Base-by-base conservation (phyloP, 2,888 invertebrate genomes). In the Lomographa bimaculata region DNA sequence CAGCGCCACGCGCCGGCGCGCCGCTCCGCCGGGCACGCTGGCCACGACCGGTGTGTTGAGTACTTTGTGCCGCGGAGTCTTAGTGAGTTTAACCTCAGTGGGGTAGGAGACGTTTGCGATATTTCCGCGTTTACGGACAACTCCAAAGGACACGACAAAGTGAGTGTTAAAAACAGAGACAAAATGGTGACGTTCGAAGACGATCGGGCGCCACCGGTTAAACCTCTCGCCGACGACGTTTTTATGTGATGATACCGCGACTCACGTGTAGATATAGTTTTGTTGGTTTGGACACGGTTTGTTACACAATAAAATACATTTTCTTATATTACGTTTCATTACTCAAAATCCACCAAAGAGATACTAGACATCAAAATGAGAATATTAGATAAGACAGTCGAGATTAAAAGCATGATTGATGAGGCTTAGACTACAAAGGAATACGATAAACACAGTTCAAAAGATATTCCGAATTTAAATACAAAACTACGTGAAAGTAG, bases 31-130 rank as follows among this genome's bases (percentile, higher is more conserved):
- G 83, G 91, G 35, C 89, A 90, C 33, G 89, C 91, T 5, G 93
- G 93, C 57, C 91, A 92, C 27, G 93, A 93, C 57, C 91, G 92
- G 26, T 91, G 94, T 48, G 89, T 95, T 40, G 96, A 96, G 70
- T 96, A 96, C 75, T 96, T 95, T 72, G 95, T 96, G 47, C 96
- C 96, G 46, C 90, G 96, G 41, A 95, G 95, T 76, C 91, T 95
- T 40, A 95, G 95, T 78, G 96, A 95, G 71, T 96, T 96, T 66
- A 94, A 96, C 71, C 76, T 96, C 39, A 93, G 94, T 19, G 93
- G 4, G 89, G 91, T 29, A 91, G 93, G 60, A 0, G 33, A 49
- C 46, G 45, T 75, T 37, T 66, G 60, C 44, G 70, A 72, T 9
- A 55, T 71, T 23, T 46, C 60, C 25, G 24, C 25, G 3, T 19